phyloP scores from a whole-genome alignment of 2,888 invertebrate genomes.

The Molorchus minor region DNA sequence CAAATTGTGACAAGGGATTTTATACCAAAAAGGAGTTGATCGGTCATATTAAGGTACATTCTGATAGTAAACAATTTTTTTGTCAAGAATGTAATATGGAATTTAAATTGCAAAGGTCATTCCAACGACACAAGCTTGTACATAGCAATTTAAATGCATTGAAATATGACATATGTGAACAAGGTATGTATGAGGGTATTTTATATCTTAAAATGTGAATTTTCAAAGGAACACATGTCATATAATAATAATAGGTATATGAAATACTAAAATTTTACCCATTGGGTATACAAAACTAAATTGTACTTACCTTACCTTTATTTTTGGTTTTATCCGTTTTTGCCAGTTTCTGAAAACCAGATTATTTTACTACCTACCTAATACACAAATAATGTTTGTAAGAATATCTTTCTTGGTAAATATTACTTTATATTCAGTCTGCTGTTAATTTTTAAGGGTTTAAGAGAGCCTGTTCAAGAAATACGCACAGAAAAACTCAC shows the following conservation, averaged over 20 bases:
- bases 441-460: conserved; percentile 21
- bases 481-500: conserved; percentile 13
- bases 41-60: conserved; percentile 25
- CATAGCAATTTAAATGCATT: conserved; percentile 12
- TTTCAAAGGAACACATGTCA: too few species aligned
- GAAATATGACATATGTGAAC: conserved; percentile 27
- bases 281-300: too few species aligned
- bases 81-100: conserved; percentile 5
- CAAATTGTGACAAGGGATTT: conserved; percentile 28
- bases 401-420: too few species aligned
- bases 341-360: too few species aligned
- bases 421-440: too few species aligned
- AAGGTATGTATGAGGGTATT: conserved; percentile 4
- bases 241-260: conserved; percentile 4
- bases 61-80: conserved; percentile 4
- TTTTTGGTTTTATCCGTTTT: too few species aligned
- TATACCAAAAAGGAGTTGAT: conserved; percentile 19
- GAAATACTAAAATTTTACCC: conserved; percentile 7
- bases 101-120: conserved; percentile 4
- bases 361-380: too few species aligned
- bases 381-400: too few species aligned
- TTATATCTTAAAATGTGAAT: not conserved
- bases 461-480: conserved; percentile 12
- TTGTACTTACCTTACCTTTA: not conserved
- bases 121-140: conserved; percentile 7